Conservation (phyloP, 2,888 invertebrate genomes). For the Neelides folsomi region DNA sequence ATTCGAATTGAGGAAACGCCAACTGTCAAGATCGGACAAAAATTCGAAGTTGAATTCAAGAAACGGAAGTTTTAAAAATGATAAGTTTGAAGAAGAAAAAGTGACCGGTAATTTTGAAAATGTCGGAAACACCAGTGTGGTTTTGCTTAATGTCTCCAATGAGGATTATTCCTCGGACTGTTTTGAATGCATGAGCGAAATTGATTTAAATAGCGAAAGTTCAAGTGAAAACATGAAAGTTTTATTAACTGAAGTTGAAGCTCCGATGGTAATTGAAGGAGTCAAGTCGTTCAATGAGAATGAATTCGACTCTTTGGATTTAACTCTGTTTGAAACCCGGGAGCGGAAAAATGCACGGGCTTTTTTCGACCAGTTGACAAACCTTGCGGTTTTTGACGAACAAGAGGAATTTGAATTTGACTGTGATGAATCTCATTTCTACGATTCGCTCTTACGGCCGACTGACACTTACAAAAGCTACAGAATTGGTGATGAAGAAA, state of each 20-base stretch:
- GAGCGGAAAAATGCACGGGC: conserved; percentile 7
- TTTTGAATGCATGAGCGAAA: conserved; percentile 33
- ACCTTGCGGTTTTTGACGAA: conserved; percentile 1
- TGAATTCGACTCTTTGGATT: conserved; percentile 55
- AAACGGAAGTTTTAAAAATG: no score
- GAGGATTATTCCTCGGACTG: conserved; percentile 11
- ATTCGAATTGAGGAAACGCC: background rate
- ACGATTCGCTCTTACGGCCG: conserved; percentile 11
- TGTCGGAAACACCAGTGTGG: background rate
- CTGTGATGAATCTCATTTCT: conserved; percentile 13
- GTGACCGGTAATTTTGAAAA: no score
- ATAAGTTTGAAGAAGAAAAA: no score
- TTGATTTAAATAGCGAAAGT: conserved; percentile 31
- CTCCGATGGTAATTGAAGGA: background rate
- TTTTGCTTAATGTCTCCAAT: conserved; percentile 7
- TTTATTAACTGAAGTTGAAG: no score
- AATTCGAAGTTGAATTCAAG: no score
- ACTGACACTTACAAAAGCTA: background rate
- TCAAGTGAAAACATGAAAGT: background rate
- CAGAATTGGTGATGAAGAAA: no score
- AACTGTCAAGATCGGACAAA: no score
- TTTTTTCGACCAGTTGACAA: conserved; percentile 9
- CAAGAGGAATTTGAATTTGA: conserved; percentile 7
- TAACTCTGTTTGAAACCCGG: conserved; percentile 48
- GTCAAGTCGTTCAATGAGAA: conserved; percentile 16